Percentiles rank a stretch among this genome's conserved stretches.
These are phyloP conservation scores for Achroia grisella DNA, from an alignment of 1,140 invertebrate genomes.

Conservation along the genomic window DNA sequence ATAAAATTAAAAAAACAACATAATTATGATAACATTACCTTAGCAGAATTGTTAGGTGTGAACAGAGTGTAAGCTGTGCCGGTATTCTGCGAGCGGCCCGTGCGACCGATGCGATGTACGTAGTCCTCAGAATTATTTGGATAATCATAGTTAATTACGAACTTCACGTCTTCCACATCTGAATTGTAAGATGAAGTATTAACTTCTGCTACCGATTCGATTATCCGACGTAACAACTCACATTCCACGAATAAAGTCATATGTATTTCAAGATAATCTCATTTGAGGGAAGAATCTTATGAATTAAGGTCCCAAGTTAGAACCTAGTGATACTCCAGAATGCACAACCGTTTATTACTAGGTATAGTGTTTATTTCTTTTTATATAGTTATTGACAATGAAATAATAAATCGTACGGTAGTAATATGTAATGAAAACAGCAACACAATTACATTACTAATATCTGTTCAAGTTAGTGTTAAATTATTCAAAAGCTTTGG, in stretches of 20 bases:
- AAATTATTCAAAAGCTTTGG: background rate
- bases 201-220: too few relatives aligned
- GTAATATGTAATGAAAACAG: background rate
- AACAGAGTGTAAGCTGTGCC: slow-evolving; percentile 94
- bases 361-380: too few relatives aligned
- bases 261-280: background rate
- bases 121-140: slow-evolving; percentile 93
- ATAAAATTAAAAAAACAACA: slow-evolving; percentile 2
- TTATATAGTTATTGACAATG: background rate
- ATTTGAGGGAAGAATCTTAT: slow-evolving; percentile 8
- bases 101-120: slow-evolving; percentile 93
- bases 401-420: background rate
- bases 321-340: slow-evolving; percentile 7
- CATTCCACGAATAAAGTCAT: background rate
- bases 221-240: background rate
- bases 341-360: too few relatives aligned
- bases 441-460: too few relatives aligned
- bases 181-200: slow-evolving; percentile 6
- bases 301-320: slow-evolving; percentile 2
- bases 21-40: slow-evolving; percentile 60
- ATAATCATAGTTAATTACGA: slow-evolving; percentile 95
- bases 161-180: slow-evolving; percentile 95
- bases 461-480: background rate
- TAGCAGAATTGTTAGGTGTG: slow-evolving; percentile 84
- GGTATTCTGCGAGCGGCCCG: slow-evolving; percentile 86